Base-by-base conservation (phyloP, 2,113 vertebrate species). In the Muscicapa adusta region DNA sequence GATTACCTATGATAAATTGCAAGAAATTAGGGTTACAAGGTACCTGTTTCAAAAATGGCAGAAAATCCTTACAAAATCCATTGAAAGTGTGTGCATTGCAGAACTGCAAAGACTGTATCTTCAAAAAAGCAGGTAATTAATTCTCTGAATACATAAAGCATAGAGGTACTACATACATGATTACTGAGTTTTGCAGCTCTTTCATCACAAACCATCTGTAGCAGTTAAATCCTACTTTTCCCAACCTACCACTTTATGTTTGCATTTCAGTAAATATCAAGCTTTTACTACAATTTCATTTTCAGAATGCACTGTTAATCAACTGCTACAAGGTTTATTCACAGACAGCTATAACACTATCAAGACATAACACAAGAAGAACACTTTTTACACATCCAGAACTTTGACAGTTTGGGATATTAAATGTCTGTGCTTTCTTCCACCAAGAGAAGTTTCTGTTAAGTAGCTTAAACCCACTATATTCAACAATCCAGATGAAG, bases 1-100 rank as follows among this genome's bases (percentile, higher is more conserved):
- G 93, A 99, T 99, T 22, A 99, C 99, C 99, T 99, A 62, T 8
- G 66, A 97, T 36, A 48, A 93, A 95, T 23, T 19, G 9, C 16
- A 65, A 31, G 17, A 81, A 63, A 53, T 50, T 31, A 25, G 6
- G 3, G 16, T 96, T 95, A 93, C 12, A 62, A 51, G 6, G 26
- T 28, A 88, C 47, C 40, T 10, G 8, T 50, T 91, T 73, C 26
- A 89, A 85, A 50, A 91, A 67, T 0, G 0, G 45, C 19, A 91
- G 6, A 90, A 73, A 88, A 85, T 54, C 40, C 22, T 89, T 72
- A 23, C 34, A 85, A 82, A 91, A 87, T 48, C 43, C 6, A 29
- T 72, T 36, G 29, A 54, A 80, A 82, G 50, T 9, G 2, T 24
- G 20, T 63, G 15, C 12, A 17, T 4, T 45, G 48, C 8, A 47